Base-by-base conservation (phyloP, 2,888 invertebrate genomes). In the Apamea crenata region DNA sequence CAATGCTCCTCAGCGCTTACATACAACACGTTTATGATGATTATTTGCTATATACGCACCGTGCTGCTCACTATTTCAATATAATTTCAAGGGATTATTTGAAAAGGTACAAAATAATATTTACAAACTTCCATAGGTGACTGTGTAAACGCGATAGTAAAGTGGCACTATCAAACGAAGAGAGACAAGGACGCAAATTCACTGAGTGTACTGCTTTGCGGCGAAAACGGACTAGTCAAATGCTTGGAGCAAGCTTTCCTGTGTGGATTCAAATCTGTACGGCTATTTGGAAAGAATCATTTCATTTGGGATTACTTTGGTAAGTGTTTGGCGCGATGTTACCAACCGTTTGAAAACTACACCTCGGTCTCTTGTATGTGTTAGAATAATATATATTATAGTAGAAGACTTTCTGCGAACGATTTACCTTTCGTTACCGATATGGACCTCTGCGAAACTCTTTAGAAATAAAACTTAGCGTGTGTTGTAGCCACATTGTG, bases 271-370 rank as follows among this genome's bases (percentile, higher is more conserved):
- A 99, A 99, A 91, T 99, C 99, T 12, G 98, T 99, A 5, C 97
- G 99, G 81, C 97, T 99, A 90, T 99, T 99, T 94, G 98, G 99
- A 47, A 98, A 98, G 90, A 99, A 99, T 96, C 98, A 99, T 88
- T 99, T 99, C 94, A 98, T 99, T 86, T 99, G 99, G 99, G 99
- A 99, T 95, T 99, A 99, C 96, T 98, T 99, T 92, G 98, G 99
- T 99, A 96, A 97, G 97, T 95, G 25, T 61, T 61, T n/a, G 59
- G 7, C 18, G 7, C 36, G n/a, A 53, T 18, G 14, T 50, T 21
- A 29, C 47, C 7, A 32, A 50, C 21, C 7, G 8, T 32, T 32
- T 69, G 4, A 14, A 21, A 29, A 69, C 29, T 6, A 21, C 14
- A 69, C 12, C 14, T n/a, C 3, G 0, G 29, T 29, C 14, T 4